Evolutionary conservation across 2,113 vertebrate species (phyloP).

Genomic region (Setophaga kirtlandii): DNA sequence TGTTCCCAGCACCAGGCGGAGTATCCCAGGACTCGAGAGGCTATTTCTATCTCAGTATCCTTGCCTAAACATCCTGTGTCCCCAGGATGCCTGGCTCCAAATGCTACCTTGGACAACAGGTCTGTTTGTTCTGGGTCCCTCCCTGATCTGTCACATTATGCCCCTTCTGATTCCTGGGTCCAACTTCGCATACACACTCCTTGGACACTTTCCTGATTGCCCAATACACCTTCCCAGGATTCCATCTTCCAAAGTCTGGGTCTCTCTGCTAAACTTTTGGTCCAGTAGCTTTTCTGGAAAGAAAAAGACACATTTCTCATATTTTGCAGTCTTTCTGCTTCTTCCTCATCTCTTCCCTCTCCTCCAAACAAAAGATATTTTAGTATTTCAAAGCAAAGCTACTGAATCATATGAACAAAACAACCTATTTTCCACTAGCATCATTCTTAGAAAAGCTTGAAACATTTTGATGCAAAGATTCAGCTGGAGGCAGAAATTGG

Average conservation of each 20-base stretch:
- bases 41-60: neutral
- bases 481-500: conserved; percentile 37
- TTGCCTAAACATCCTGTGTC: neutral
- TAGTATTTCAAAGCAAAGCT: neutral
- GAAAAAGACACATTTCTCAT: neutral
- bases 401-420: neutral
- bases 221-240: neutral
- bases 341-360: neutral
- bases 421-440: neutral
- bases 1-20: neutral
- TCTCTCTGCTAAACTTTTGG: neutral
- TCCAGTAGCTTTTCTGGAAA: neutral
- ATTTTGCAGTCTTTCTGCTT: neutral
- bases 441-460: conserved; percentile 6
- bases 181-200: neutral
- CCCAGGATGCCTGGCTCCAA: neutral
- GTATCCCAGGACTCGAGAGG: neutral
- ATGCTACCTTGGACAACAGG: neutral
- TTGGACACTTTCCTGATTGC: neutral
- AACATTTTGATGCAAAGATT: conserved; percentile 24
- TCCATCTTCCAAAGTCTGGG: neutral
- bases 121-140: neutral
- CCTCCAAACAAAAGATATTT: neutral
- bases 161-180: neutral
- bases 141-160: neutral